Base-by-base conservation (phyloP, 2,797 vertebrate genomes). In the Remorina albescens region DNA sequence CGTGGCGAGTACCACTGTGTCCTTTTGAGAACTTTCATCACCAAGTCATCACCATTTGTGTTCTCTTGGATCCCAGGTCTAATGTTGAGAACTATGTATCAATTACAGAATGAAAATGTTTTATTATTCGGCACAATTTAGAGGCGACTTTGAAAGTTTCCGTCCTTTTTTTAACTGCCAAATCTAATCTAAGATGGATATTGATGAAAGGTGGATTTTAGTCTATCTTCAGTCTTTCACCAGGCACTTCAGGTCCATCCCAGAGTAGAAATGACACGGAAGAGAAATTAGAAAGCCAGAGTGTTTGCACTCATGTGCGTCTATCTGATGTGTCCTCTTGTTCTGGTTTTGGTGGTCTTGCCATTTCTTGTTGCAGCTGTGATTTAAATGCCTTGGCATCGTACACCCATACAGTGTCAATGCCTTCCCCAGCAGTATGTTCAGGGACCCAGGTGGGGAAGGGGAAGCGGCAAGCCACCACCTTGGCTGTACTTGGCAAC, bases 401-500 rank as follows among this genome's bases (percentile, higher is more conserved):
- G 0, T 99, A 99, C 6, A 92, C 92, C 98, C 98, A 99, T 13
- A 97, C 97, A 0, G 96, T 95, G 84, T 99, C 96, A 37, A 95
- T 94, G 69, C 98, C 97, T 71, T 98, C 95, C 63, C 98, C 98
- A 0, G 86, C 59, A 4, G 92, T 91, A 3, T 84, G 85, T 86
- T 95, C 93, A 7, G 98, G 96, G 26, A 92, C 92, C 97, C 97
- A 99, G 44, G 90, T 92, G 0, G 98, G 98, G 73, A 99, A 99
- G 58, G 98, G 98, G 76, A 99, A 99, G 58, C 98, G 96, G 70
- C 98, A 99, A 18, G 98, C 97, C 39, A 99, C 93, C 77, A 99
- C 95, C 82, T 95, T 93, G 28, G 97, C 93, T 44, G 91, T 89
- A 11, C 63, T 88, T 6, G 90, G 77, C 19, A 99, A 92, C 81